Percentiles rank a stretch among this genome's conserved stretches.
These are phyloP conservation scores for Lepus oiostolus DNA, from an alignment of 2,797 vertebrate genomes.

Conservation along the genomic window DNA sequence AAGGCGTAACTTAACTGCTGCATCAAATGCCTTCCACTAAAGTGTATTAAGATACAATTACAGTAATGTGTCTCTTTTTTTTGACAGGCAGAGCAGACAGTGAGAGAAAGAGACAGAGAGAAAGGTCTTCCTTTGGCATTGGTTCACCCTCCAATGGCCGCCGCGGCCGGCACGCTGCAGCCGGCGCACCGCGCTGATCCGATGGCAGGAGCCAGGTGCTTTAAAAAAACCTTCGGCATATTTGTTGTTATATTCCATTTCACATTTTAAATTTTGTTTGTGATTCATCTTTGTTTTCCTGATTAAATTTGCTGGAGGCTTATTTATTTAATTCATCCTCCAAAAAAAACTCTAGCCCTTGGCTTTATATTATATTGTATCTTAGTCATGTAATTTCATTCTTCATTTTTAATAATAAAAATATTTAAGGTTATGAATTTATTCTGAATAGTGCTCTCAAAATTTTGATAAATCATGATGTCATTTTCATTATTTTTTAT, in stretches of 20 bases:
- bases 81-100: too few species aligned
- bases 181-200: too few species aligned
- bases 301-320: slow-evolving; percentile 74
- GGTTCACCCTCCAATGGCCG: too few species aligned
- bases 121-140: too few species aligned
- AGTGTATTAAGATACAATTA: slow-evolving; percentile 15
- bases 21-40: too few species aligned
- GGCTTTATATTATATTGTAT: slow-evolving; percentile 64
- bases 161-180: too few species aligned
- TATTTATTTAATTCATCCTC: slow-evolving; percentile 68
- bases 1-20: too few species aligned
- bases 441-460: slow-evolving; percentile 72
- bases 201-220: not conserved
- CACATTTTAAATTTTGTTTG: slow-evolving; percentile 69
- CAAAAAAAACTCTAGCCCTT: not conserved
- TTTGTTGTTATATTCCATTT: slow-evolving; percentile 45
- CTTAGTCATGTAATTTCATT: slow-evolving; percentile 65
- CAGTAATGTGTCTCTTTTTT: not conserved
- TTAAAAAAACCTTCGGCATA: slow-evolving; percentile 28
- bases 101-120: too few species aligned
- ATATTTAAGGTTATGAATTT: slow-evolving; percentile 67
- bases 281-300: slow-evolving; percentile 72
- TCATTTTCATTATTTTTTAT: slow-evolving; percentile 64
- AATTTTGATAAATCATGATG: slow-evolving; percentile 48
- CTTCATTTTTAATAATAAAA: slow-evolving; percentile 73